Base-by-base conservation (phyloP, 2,888 invertebrate species). In the Melanophora roralis region DNA sequence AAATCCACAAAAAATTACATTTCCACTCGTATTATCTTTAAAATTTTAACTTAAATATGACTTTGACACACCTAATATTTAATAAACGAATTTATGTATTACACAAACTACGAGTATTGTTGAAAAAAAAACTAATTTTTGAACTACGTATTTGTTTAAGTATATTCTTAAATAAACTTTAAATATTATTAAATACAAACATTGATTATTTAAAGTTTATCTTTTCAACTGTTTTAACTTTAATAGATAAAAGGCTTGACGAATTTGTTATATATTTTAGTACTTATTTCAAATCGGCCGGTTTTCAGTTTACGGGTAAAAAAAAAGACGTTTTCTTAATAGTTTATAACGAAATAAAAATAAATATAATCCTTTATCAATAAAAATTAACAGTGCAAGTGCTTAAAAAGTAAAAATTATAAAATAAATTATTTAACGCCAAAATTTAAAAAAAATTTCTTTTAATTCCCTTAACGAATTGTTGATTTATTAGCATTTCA, bases 101-200 rank as follows among this genome's bases (percentile, higher is more conserved):
- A 55, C 27, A 27, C n/a, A n/a, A n/a, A n/a, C n/a, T n/a, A n/a
- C n/a, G n/a, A 7, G 14, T 21, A 14, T 62, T 53, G 21, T 43
- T 62, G 43, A 47, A 59, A 21, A 65, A 47, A 68, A 21, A 27
- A 36, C 40, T n/a, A 45, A 14, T 19, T 8, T 45, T 82, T 80
- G n/a, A n/a, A n/a, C n/a, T 78, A 81, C 78, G 82, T 83, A 82
- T 81, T 40, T 21, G 19, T 57, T 38, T 83, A 81, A 81, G 83
- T 36, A 19, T 40, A 85, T 85, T 84, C 84, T 86, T 84, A 84
- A 86, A 86, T 84, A 86, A 85, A 85, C 84, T 81, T 38, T 55
- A 36, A 74, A 79, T 62, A 40, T 62, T 71, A 62, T 73, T 81
- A 81, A 74, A 75, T 77, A 38, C 36, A 72, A 53, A 62, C 67